Evolutionary conservation across 2,113 vertebrate genomes (phyloP), one percentile per base, ranked within the genome.

Genomic region (Neolamprologus sp.): DNA sequence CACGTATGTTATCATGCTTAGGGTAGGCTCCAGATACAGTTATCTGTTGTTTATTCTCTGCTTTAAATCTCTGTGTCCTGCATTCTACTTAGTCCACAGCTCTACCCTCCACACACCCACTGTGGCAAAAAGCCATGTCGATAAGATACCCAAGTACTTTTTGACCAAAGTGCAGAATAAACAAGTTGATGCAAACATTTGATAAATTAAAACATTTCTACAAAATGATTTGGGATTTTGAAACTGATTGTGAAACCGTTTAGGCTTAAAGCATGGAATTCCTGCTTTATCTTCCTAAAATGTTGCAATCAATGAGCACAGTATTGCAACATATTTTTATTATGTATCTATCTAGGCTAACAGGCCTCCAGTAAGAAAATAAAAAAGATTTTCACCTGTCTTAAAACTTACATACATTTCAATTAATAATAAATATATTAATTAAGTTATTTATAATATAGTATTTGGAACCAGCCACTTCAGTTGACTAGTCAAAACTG

Each of bases 311-410:
- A 75, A 9, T 26, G 40, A 0, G 23, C 9, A 28, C 40, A 26
- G 21, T 47, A 47, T 75, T 75, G 23, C 14, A 47, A 11, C 0
- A 0, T 28, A 47, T 28, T 17, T 47, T 28, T 75, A 47, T 5
- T 28, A 47, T 45, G 37, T 26, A 17, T 45, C 13, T 73, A 17
- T 45, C 40, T 45, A 26, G 0, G 14, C 0, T 26, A 75, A 16
- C 37, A 28, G 2, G 40, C 23, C 21, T 26, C 14, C 14, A 7
- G 40, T 11, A 75, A 45, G 14, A 47, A 75, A 75, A 75, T 26
- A 28, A 75, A 17, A 47, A 23, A 4, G 0, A 33, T 63, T 33
- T 63, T 63, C 40, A 19, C 14, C 21, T 28, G 21, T 17, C 68
- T 73, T 47, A 73, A 45, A 73, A 73, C 8, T 45, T 26, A 17